Evolutionary conservation across 2,888 invertebrate species (phyloP), one percentile per base, ranked within the genome.

Genomic region (Galeruca laticollis): DNA sequence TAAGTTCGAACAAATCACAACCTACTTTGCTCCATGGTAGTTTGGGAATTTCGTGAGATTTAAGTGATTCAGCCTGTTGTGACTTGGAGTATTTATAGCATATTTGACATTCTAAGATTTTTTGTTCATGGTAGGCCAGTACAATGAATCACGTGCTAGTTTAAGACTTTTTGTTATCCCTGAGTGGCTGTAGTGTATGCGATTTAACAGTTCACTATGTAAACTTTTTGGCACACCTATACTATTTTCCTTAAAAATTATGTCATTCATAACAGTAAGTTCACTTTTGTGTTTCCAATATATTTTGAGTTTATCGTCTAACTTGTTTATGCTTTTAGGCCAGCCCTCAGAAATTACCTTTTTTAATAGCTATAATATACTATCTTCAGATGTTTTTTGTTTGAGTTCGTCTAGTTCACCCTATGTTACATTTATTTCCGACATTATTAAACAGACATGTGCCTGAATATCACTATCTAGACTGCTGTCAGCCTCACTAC

Each of bases 71-170:
- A n/a, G n/a, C n/a, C n/a, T n/a, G n/a, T n/a, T n/a, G n/a, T n/a
- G n/a, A n/a, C n/a, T n/a, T n/a, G n/a, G n/a, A n/a, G n/a, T n/a
- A n/a, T 56, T 54, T 64, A 56, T 40, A 3, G 33, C 2, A 64
- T 40, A n/a, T 64, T n/a, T n/a, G n/a, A n/a, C n/a, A n/a, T n/a
- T n/a, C n/a, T n/a, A n/a, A n/a, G n/a, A n/a, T n/a, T n/a, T 56
- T 21, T 73, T 72, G 15, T 54, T 74, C 75, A 79, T 78, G 10
- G 49, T 47, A n/a, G 76, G 76, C 80, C 79, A 80, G 57, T 73
- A 80, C 21, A 77, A 26, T 68, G 70, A 68, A 33, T 75, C 70
- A 65, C 75, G 68, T 74, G 62, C 18, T 60, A 76, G 51, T 2
- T 61, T 59, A 71, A 61, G 64, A 68, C 59, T 75, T 71, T 78